Conservation (phyloP, 2,113 vertebrate species). For the Amphiprion ocellaris region DNA sequence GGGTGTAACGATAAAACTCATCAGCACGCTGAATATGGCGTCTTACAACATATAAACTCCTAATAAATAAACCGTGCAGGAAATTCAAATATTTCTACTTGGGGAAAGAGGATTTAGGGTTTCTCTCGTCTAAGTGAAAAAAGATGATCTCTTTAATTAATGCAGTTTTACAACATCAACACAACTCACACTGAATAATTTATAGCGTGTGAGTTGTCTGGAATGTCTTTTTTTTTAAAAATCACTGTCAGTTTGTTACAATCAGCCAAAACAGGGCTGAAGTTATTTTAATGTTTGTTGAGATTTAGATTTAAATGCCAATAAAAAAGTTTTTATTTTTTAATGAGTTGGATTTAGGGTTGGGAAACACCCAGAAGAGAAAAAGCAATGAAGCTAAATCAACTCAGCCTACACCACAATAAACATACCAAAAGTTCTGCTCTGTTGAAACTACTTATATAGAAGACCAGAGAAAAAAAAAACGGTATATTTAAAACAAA, state of each 20-base stretch:
- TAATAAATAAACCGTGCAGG: background rate
- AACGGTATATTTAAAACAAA: background rate
- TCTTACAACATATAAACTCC: background rate
- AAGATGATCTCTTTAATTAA: too few relatives aligned
- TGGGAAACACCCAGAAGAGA: background rate
- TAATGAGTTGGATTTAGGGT: background rate
- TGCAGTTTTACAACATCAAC: too few relatives aligned
- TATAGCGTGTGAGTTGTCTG: too few relatives aligned
- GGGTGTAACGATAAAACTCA: conserved; percentile 47
- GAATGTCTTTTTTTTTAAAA: too few relatives aligned
- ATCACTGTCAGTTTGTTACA: background rate
- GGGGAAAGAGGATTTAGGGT: background rate
- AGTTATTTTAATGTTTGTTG: background rate
- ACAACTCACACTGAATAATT: too few relatives aligned
- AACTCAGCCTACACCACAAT: too few relatives aligned
- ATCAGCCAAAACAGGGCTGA: background rate
- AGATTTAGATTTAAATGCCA: background rate
- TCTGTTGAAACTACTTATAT: background rate
- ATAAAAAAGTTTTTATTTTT: background rate
- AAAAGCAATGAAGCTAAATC: too few relatives aligned
- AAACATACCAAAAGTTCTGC: too few relatives aligned
- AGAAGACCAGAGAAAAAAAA: background rate
- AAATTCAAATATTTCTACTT: background rate
- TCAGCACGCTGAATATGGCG: conserved; percentile 31
- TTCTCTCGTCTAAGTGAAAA: background rate